These are phyloP conservation scores for Mythimna lalbum DNA, from an alignment of 2,888 invertebrate genomes.

Conservation along the genomic window DNA sequence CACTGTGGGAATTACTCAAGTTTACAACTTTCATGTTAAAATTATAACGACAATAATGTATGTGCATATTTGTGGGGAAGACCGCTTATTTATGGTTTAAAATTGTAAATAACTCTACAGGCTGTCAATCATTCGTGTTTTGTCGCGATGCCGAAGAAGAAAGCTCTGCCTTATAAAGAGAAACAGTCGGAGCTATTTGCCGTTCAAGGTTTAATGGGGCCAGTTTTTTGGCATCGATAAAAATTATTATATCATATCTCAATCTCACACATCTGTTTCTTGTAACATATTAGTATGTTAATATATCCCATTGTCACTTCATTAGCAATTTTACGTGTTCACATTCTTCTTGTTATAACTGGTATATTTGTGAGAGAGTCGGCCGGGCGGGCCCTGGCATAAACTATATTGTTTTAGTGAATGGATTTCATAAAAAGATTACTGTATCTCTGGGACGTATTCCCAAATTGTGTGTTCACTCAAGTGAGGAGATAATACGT, in stretches of 20 bases:
- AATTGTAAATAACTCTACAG: constrained; percentile 75
- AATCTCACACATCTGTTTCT: constrained; percentile 57
- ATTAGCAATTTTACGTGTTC: constrained; percentile 46
- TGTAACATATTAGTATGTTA: constrained; percentile 52
- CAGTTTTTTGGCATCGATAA: constrained; percentile 67
- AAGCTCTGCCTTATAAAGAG: constrained; percentile 77
- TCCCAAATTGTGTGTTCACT: constrained; percentile 51
- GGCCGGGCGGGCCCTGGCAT: constrained; percentile 17
- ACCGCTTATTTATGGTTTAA: constrained; percentile 77
- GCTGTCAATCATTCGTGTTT: constrained; percentile 86
- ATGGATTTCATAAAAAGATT: constrained; percentile 57
- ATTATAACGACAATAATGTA: constrained; percentile 67
- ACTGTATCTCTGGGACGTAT: constrained; percentile 63
- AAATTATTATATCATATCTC: constrained; percentile 57
- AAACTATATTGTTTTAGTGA: constrained; percentile 42
- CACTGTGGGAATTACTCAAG: constrained; percentile 38
- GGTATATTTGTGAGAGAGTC: constrained; percentile 17
- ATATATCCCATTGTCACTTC: constrained; percentile 49
- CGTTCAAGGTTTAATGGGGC: constrained; percentile 64
- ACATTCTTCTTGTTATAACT: constrained; percentile 25
- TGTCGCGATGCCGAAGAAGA: constrained; percentile 79
- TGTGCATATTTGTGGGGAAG: constrained; percentile 72
- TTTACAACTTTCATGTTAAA: constrained; percentile 64
- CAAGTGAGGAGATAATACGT: constrained; percentile 74
- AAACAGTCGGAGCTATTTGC: constrained; percentile 66